phyloP scores from a whole-genome alignment of 2,888 invertebrate genomes.

The Villa cingulata region DNA sequence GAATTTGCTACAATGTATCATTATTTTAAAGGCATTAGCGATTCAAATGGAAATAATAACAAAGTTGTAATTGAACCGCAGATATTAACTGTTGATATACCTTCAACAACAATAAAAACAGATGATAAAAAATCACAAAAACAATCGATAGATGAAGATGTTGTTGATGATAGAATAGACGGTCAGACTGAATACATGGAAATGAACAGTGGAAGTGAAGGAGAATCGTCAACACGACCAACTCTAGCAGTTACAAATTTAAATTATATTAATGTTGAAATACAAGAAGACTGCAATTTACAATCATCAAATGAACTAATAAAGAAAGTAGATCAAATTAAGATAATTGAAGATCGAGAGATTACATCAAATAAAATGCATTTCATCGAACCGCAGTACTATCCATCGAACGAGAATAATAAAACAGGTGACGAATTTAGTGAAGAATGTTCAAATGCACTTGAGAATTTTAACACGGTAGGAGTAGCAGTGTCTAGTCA shows the following conservation, averaged over 20 bases:
- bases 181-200: constrained; percentile 32
- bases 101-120: constrained; percentile 24
- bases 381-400: constrained; percentile 34
- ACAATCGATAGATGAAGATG: constrained; percentile 33
- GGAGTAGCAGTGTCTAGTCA: constrained; percentile 20
- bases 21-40: constrained; percentile 64
- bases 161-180: constrained; percentile 27
- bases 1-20: constrained; percentile 78
- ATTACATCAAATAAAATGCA: constrained; percentile 30
- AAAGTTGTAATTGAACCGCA: constrained; percentile 34
- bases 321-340: constrained; percentile 28
- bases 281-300: constrained; percentile 25
- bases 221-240: constrained; percentile 14
- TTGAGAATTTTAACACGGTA: constrained; percentile 26
- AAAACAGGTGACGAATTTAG: constrained; percentile 34
- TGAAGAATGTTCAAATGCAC: constrained; percentile 32
- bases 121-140: constrained; percentile 15
- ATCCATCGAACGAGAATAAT: constrained; percentile 33
- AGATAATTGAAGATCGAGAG: constrained; percentile 23
- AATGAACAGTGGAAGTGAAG: constrained; percentile 35
- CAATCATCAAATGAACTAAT: constrained; percentile 24
- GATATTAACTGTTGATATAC: not conserved
- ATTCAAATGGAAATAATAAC: constrained; percentile 23
- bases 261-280: constrained; percentile 34
- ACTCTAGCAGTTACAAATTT: constrained; percentile 34